These are phyloP conservation scores for Channallabes apus DNA, from an alignment of 2,797 vertebrate genomes.

Conservation along the genomic window DNA sequence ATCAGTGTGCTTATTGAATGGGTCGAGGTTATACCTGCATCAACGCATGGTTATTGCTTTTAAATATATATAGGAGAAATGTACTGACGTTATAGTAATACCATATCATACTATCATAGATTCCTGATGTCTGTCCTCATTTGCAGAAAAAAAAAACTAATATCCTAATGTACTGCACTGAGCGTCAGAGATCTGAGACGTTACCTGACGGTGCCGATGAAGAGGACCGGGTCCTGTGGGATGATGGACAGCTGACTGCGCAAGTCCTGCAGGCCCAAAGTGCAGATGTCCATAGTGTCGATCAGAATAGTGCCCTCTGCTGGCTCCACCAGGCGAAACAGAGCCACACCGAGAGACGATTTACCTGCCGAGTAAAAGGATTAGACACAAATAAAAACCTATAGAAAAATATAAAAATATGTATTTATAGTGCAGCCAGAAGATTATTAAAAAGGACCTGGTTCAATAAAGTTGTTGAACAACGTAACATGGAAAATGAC, in stretches of 20 bases:
- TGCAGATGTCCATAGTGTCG: conserved; percentile 72
- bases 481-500: no score
- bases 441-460: background rate
- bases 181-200: background rate
- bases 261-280: conserved; percentile 75
- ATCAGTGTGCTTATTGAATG: conserved; percentile 71
- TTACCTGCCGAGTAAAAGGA: conserved; percentile 69
- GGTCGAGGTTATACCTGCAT: conserved; percentile 78
- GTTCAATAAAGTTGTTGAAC: no score
- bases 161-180: no score
- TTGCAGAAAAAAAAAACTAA: background rate
- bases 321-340: conserved; percentile 79
- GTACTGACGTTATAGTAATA: background rate
- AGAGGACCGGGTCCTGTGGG: conserved; percentile 82
- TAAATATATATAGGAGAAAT: background rate
- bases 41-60: background rate
- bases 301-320: conserved; percentile 75
- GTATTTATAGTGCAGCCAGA: background rate
- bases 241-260: conserved; percentile 82
- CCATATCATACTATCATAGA: background rate
- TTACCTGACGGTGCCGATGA: conserved; percentile 82
- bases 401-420: no score
- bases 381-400: background rate
- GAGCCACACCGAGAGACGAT: conserved; percentile 77
- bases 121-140: background rate